Conservation (phyloP, 2,888 invertebrate genomes). For the Arctia plantaginis region DNA sequence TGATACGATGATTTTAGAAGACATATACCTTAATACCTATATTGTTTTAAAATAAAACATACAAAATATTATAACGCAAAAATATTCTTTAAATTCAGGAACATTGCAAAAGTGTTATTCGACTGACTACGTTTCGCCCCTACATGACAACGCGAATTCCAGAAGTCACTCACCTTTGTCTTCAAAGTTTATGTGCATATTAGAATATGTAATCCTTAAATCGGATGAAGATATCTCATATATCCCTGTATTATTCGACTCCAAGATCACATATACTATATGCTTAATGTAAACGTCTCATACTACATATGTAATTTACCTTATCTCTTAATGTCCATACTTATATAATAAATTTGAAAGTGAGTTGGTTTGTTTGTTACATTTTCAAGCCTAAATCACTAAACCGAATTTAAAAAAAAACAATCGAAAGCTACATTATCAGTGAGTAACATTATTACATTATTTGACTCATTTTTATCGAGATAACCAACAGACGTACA, state of each 20-base stretch:
- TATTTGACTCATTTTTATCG: too few relatives aligned
- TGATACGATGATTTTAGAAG: not conserved
- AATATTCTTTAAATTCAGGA: not conserved
- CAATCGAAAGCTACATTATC: too few relatives aligned
- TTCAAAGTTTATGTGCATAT: not conserved
- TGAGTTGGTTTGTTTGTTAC: too few relatives aligned
- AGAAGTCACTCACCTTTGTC: not conserved
- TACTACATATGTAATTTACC: too few relatives aligned
- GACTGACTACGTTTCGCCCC: not conserved
- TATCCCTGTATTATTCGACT: too few relatives aligned
- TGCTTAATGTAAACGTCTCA: not conserved
- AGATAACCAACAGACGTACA: too few relatives aligned
- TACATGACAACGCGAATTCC: not conserved
- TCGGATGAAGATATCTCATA: not conserved
- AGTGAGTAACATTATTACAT: too few relatives aligned
- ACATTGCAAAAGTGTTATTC: not conserved
- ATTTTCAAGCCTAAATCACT: too few relatives aligned
- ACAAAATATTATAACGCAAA: not conserved
- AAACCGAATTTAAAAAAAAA: too few relatives aligned
- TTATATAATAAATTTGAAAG: too few relatives aligned
- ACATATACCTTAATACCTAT: not conserved
- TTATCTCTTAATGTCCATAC: too few relatives aligned
- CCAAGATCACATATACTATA: not conserved
- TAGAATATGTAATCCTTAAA: not conserved
- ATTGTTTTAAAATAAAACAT: not conserved